phyloP scores from a whole-genome alignment of 2,888 invertebrate genomes.

The Melinaea marsaeus region DNA sequence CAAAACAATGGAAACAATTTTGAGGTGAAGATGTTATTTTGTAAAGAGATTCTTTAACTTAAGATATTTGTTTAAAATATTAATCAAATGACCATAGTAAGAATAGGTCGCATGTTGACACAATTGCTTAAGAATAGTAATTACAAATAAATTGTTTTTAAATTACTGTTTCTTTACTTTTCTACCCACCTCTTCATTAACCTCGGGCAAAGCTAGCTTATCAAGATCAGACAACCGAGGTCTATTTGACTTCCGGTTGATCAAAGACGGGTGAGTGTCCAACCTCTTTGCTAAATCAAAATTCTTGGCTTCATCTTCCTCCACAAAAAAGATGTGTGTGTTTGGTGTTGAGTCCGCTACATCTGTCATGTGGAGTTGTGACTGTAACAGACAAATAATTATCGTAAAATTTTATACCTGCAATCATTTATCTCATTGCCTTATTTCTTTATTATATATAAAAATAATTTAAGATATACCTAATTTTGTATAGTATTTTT shows the following conservation, averaged over 20 bases:
- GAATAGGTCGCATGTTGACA: too few relatives aligned
- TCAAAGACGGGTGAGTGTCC: slow-evolving; percentile 85
- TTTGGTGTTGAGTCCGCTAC: slow-evolving; percentile 82
- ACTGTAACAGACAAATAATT: slow-evolving; percentile 72
- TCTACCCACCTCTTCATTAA: slow-evolving; percentile 72
- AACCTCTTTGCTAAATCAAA: slow-evolving; percentile 84
- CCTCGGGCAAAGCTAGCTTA: slow-evolving; percentile 76
- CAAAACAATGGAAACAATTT: not conserved
- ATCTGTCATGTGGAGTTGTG: slow-evolving; percentile 89
- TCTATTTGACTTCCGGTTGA: slow-evolving; percentile 84
- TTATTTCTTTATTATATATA: too few relatives aligned
- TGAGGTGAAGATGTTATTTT: not conserved
- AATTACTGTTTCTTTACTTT: not conserved
- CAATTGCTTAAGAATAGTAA: too few relatives aligned
- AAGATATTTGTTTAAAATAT: too few relatives aligned
- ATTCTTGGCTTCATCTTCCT: slow-evolving; percentile 78
- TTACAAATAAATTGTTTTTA: not conserved
- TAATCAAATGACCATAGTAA: too few relatives aligned
- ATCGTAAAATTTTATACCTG: too few relatives aligned
- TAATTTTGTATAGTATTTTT: too few relatives aligned
- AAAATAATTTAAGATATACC: too few relatives aligned
- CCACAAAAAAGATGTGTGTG: slow-evolving; percentile 88
- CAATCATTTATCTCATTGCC: too few relatives aligned
- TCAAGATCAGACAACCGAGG: slow-evolving; percentile 79
- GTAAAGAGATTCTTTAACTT: not conserved